Base-by-base conservation (phyloP, 2,888 invertebrate genomes). In the Drosophila borborema region DNA sequence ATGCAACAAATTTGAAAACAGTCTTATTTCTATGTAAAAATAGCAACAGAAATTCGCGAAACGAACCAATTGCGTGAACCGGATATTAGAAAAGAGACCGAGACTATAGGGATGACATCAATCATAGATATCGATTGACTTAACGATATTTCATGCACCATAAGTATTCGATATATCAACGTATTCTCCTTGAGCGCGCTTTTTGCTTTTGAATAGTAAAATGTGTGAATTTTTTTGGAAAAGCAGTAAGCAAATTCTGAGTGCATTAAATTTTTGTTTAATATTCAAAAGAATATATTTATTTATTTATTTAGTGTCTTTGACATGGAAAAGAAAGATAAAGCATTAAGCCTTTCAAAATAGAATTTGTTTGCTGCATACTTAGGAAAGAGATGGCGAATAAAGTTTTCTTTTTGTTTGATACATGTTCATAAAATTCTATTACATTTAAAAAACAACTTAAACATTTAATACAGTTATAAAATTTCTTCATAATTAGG, bases 71-170 rank as follows among this genome's bases (percentile, higher is more conserved):
- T 87, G 77, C 80, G 86, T 89, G 81, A 89, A 91, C 90, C 92
- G 92, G 92, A 92, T 92, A 86, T 90, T 72, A 82, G 85, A 90
- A 92, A 92, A 92, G 91, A 90, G 88, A 84, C 88, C 79, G 53
- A 31, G 2, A 43, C 45, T 18, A 3, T 55, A 70, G 80, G 28
- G 66, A 66, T 63, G 54, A n/a, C 36, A 58, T 2, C 12, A 40
- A n/a, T 12, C 48, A 69, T 79, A 69, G 69, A 64, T 72, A 58
- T 9, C 53, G 56, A 43, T n/a, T 58, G 38, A 5, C 4, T 1
- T 10, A 43, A 8, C 75, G 75, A 77, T 79, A 61, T 9, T 9
- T 40, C 16, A 16, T 4, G 18, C n/a, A 12, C 14, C 20, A 46
- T 31, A 46, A 31, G 16, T 40, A 36, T 14, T 64, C 60, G 49